Base-by-base conservation (phyloP, 92 coral and sea anemone species). In the Porites rus region DNA sequence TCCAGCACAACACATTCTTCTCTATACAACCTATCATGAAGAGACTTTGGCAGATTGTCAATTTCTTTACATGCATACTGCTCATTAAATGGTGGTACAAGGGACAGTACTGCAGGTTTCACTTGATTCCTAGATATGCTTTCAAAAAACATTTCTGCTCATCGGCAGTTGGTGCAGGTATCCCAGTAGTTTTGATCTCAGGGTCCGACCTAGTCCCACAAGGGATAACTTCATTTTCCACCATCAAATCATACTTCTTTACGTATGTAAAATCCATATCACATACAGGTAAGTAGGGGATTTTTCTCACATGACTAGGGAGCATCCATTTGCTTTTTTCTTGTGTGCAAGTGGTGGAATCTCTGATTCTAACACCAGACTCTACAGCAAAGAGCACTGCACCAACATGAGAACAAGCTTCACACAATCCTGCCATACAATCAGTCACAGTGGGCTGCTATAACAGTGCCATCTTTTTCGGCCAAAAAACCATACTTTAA, bases 371-470 rank as follows among this genome's bases (percentile, higher is more conserved):
- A 28, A 71, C 86, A 25, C 89, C 93, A 51, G 89, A 84, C 72
- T 92, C 95, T 22, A 76, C 79, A 20, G 95, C 95, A 83, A 92
- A 92, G 31, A 88, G 83, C 19, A 88, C 65, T 20, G 94, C 94
- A 20, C 94, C 92, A 65, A 92, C 84, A 71, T 88, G 94, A 7
- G 94, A 92, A 69, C 90, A 88, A 12, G 88, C 90, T 80, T 88
- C 94, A 11, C 58, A 53, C 58, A 53, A 53, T 2, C 87, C 87
- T 3, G 87, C 87, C 88, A 73, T 84, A 56, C 88, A 84, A 76
- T n/a, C n/a, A n/a, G n/a, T 85, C 76, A 61, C 87, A 83, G 54
- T 83, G 87, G 21, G 80, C 87, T 22, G 65, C 59, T 2, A 83
- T 58, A 8, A 85, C 31, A n/a, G 76, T 80, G 1, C 88, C 88